Percentiles rank a stretch among this genome's conserved stretches.
These are phyloP conservation scores for Abramis brama DNA, from an alignment of 2,113 vertebrate species.

Conservation along the genomic window DNA sequence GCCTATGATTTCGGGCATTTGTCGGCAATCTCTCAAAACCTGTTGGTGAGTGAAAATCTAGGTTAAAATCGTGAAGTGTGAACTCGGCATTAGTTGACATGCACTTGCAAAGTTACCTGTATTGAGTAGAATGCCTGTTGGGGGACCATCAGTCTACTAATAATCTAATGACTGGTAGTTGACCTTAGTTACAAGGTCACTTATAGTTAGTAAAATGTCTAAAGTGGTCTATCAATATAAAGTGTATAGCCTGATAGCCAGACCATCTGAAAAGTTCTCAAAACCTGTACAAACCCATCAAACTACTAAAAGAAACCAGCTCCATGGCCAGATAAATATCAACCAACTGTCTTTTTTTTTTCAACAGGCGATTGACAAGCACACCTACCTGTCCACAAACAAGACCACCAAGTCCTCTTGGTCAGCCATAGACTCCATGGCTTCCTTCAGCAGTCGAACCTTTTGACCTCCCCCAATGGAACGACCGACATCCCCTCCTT, in stretches of 20 bases:
- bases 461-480: constrained; percentile 96
- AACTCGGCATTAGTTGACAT: too few relatives aligned
- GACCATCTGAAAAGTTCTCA: not conserved
- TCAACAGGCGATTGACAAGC: not conserved
- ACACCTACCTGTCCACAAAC: constrained; percentile 88
- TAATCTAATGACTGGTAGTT: too few relatives aligned
- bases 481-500: constrained; percentile 85
- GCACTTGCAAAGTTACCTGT: too few relatives aligned
- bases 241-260: not conserved
- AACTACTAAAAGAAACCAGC: not conserved
- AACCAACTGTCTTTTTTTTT: not conserved
- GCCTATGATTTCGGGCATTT: too few relatives aligned
- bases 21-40: too few relatives aligned
- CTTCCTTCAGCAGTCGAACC: constrained; percentile 90
- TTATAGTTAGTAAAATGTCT: too few relatives aligned
- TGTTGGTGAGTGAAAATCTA: too few relatives aligned
- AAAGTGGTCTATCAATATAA: too few relatives aligned
- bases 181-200: too few relatives aligned
- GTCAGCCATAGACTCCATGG: constrained; percentile 77
- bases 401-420: constrained; percentile 89
- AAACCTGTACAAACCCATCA: not conserved
- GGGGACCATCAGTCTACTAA: too few relatives aligned
- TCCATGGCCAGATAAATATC: not conserved
- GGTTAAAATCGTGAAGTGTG: too few relatives aligned
- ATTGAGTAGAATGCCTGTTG: too few relatives aligned